Conservation (phyloP, 2,888 invertebrate genomes). For the Caenorhabditis sinica region DNA sequence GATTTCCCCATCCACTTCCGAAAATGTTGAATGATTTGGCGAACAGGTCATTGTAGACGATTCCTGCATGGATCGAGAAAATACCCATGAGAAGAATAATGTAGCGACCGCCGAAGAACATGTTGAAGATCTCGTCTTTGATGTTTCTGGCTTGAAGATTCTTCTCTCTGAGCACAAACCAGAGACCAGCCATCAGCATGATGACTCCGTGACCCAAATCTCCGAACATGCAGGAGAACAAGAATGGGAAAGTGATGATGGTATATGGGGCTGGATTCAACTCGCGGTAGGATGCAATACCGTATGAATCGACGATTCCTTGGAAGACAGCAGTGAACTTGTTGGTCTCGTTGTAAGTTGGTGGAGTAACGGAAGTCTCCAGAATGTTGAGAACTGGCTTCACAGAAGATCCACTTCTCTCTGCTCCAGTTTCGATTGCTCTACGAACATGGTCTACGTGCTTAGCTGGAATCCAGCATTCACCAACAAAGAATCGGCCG, state of each 20-base stretch:
- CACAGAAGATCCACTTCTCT: slow-evolving; percentile 90
- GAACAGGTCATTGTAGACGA: slow-evolving; percentile 84
- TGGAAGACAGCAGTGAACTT: slow-evolving; percentile 95
- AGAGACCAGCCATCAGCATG: slow-evolving; percentile 89
- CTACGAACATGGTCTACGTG: slow-evolving; percentile 94
- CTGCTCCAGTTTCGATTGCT: slow-evolving; percentile 94
- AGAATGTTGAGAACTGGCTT: slow-evolving; percentile 97
- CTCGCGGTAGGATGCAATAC: slow-evolving; percentile 95
- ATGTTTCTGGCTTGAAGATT: slow-evolving; percentile 78
- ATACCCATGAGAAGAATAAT: slow-evolving; percentile 84
- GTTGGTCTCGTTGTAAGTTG: slow-evolving; percentile 96
- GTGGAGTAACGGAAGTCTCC: slow-evolving; percentile 92
- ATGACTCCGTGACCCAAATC: slow-evolving; percentile 95
- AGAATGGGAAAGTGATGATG: slow-evolving; percentile 97
- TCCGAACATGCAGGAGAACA: slow-evolving; percentile 99
- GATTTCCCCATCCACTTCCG: slow-evolving; percentile 84
- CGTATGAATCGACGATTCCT: slow-evolving; percentile 95
- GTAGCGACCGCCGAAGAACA: slow-evolving; percentile 84
- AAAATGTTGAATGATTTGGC: slow-evolving; percentile 85
- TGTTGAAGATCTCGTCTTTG: slow-evolving; percentile 83
- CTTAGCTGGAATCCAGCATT: slow-evolving; percentile 95
- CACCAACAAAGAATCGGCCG: slow-evolving; percentile 98
- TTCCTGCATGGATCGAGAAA: slow-evolving; percentile 84
- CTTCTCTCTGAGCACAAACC: slow-evolving; percentile 96
- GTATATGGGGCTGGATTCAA: slow-evolving; percentile 98